Evolutionary conservation across 1,140 invertebrate species (phyloP), one percentile per base, ranked within the genome.

Genomic region (Lutraria rhynchaena): DNA sequence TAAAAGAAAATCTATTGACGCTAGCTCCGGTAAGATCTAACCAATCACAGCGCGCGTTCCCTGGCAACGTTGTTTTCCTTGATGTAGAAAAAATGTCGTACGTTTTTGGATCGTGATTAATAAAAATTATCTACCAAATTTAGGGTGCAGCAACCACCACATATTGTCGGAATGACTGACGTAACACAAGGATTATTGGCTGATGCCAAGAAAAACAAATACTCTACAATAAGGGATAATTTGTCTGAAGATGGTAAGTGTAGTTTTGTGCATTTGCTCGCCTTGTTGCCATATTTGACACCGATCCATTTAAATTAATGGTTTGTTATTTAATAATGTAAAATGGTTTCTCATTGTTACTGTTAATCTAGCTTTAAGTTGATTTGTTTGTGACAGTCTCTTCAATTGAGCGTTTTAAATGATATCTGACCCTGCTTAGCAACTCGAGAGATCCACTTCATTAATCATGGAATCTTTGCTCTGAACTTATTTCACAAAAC

Each of bases 171-270:
- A 75, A 91, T 91, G 90, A 82, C 89, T 41, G 90, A 90, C 49
- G 82, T 69, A 29, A 87, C 89, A 81, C 86, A 89, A 58, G 88
- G 86, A 65, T 80, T 91, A 49, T 85, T 91, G 83, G 85, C 86
- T 29, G 90, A 90, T 49, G 89, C 89, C 84, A 90, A 88, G 78
- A 88, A 86, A 55, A 89, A 88, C 31, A 87, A 83, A 80, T 89
- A 84, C 88, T 90, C 89, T 11, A 71, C 82, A 17, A 89, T 91
- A 22, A 82, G 83, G 65, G 81, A 85, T 60, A 84, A 77, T 58
- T 82, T 91, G 27, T 89, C 89, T 22, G 90, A 91, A 51, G 87
- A 89, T 65, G 90, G 90, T 90, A 71, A 85, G 89, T 15, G n/a
- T n/a, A n/a, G n/a, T n/a, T n/a, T n/a, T n/a, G n/a, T n/a, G n/a